Evolutionary conservation across 2,888 invertebrate species (phyloP), one percentile per base, ranked within the genome.

Genomic region (Cataglyphis cursor): DNA sequence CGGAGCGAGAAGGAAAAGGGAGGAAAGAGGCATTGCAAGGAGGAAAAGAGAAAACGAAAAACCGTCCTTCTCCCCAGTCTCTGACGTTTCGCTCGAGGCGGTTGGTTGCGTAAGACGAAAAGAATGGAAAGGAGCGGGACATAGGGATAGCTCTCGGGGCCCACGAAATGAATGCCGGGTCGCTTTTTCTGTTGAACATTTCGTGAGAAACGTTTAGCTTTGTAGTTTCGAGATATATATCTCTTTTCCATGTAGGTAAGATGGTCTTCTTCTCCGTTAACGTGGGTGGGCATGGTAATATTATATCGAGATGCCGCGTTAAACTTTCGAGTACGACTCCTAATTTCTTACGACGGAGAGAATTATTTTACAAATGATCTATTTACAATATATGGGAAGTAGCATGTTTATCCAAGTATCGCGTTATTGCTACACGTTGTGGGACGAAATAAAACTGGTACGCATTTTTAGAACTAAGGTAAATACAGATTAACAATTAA

Each of bases 41-140:
- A 75, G 48, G 18, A 12, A 41, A n/a, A 41, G n/a, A 65, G 44
- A 54, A 57, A n/a, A 28, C 35, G 48, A 70, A 18, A 72, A 76
- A 74, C 61, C 57, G 51, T 81, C 78, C 76, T 80, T 81, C 68
- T 57, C 61, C n/a, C 48, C 18, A n/a, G 57, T 48, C 61, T 81
- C 83, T 82, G 76, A 82, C 75, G 85, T 83, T 90, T 86, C 82
- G 90, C 90, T 86, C 81, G 88, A 83, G 87, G 90, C 87, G 86
- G 81, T 84, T 84, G 87, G 87, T 87, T 84, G 85, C 81, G 80
- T 85, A 80, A 89, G 85, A 86, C 61, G 82, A 68, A 84, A 89
- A 85, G 82, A 83, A 84, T 81, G 78, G 80, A 85, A 82, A 72
- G 82, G 54, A 86, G 84, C 83, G 73, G 64, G 62, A 78, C 24